These are phyloP conservation scores for Spisula subtruncata DNA, from an alignment of 2,888 invertebrate species.

Conservation along the genomic window DNA sequence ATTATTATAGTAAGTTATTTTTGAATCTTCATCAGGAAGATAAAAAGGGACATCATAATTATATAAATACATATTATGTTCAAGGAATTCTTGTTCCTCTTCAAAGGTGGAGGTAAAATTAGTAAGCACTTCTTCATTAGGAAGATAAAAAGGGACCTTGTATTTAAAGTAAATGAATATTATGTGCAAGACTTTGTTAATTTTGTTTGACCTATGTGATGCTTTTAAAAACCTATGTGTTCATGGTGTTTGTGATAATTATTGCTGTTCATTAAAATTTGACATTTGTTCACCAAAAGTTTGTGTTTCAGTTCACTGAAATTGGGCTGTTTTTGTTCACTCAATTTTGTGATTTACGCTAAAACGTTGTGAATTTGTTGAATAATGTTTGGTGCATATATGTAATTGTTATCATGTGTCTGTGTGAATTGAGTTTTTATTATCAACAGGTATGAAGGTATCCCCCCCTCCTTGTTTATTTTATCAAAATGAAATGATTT, in stretches of 20 bases:
- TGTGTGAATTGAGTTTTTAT: no score
- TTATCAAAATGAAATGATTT: neutral
- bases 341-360: no score
- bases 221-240: constrained; percentile 11
- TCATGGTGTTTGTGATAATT: neutral
- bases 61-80: no score
- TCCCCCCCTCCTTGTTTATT: no score
- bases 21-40: no score
- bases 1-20: neutral
- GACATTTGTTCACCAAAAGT: neutral
- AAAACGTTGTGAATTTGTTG: no score
- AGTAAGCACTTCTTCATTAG: neutral
- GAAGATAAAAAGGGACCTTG: neutral
- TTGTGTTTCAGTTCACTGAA: neutral
- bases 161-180: neutral
- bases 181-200: neutral
- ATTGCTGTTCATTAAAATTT: no score
- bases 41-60: no score
- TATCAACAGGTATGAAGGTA: no score
- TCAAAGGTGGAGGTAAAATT: neutral
- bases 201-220: neutral
- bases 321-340: no score
- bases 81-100: no score
- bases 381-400: neutral
- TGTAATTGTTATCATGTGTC: neutral